phyloP scores from a whole-genome alignment of 2,888 invertebrate genomes.

The Acrobasis consociella region DNA sequence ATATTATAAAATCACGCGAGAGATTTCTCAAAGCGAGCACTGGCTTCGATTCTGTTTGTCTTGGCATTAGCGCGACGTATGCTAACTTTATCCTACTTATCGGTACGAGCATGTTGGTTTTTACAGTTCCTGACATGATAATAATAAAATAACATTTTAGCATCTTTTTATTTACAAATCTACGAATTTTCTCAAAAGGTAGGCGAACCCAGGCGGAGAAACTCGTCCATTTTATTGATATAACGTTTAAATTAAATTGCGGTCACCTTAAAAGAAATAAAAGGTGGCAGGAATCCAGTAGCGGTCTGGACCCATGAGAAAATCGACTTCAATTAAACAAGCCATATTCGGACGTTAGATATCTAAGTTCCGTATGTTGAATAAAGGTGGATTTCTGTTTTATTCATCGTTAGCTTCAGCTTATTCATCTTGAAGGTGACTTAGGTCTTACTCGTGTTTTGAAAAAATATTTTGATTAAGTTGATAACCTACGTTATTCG shows the following conservation, averaged over 20 bases:
- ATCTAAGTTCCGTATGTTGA: slow-evolving; percentile 53
- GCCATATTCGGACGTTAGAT: slow-evolving; percentile 39
- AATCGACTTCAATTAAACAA: slow-evolving; percentile 67
- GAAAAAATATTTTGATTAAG: no score
- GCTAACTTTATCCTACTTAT: slow-evolving; percentile 76
- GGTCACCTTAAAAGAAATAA: slow-evolving; percentile 65
- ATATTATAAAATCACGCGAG: slow-evolving; percentile 78
- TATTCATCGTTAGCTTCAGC: no score
- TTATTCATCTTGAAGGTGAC: no score
- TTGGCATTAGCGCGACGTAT: slow-evolving; percentile 59
- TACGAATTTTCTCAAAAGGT: slow-evolving; percentile 48
- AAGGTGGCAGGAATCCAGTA: slow-evolving; percentile 73
- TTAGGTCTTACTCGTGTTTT: no score
- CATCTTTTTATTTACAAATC: slow-evolving; percentile 42
- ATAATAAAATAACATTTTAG: slow-evolving; percentile 57
- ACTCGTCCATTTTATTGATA: slow-evolving; percentile 60
- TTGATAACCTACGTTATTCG: no score
- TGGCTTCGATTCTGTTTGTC: slow-evolving; percentile 62
- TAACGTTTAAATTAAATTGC: slow-evolving; percentile 70
- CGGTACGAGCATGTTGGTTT: slow-evolving; percentile 60
- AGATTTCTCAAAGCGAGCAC: slow-evolving; percentile 52
- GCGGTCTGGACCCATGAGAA: slow-evolving; percentile 77
- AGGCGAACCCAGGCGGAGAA: slow-evolving; percentile 49
- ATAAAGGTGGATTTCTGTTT: not conserved
- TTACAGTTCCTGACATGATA: slow-evolving; percentile 62